Base-by-base conservation (phyloP, 2,113 vertebrate species). In the Xyliphius kryptos region DNA sequence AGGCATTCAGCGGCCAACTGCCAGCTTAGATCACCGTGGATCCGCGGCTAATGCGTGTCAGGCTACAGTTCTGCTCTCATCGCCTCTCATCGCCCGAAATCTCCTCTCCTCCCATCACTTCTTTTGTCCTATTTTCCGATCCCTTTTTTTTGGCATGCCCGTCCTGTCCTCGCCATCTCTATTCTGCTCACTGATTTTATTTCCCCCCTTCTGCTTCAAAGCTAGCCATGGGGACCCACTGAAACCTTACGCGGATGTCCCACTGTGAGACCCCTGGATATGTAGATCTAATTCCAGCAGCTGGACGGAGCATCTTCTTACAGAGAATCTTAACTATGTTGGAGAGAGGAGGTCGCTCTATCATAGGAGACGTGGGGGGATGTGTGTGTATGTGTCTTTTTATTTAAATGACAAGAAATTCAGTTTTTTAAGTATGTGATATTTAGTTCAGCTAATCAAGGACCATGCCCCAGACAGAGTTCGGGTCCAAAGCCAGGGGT, bases 1-100 rank as follows among this genome's bases (percentile, higher is more conserved):
- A 71, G 48, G 56, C 57, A 67, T 56, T 59, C n/a, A 9, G 20
- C 56, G 61, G 68, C 57, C n/a, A 53, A 6, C 20, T 46, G 69
- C 73, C 73, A 75, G 52, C 51, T 75, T 56, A 71, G 69, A 66
- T 75, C 69, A 71, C 50, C 37, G 15, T 51, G 43, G 46, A 56
- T 57, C 22, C n/a, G 38, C 44, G 19, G 48, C 53, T 62, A 58
- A 57, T 58, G 51, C 21, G n/a, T 51, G 52, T 55, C 48, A 6
- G n/a, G 44, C 38, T 46, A 13, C 26, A 54, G 22, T 51, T 49
- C 48, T 43, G 11, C 66, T n/a, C 59, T 47, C 38, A 44, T 59
- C 38, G 19, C 59, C 51, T 50, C 54, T 7, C 19, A 11, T 41
- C 19, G 12, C 43, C 47, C 16, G 17, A 46, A 52, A 50, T 63